A percentile compares a stretch with the other conserved stretches of the same genome.
phyloP scores from a whole-genome alignment of 2,113 vertebrate genomes.

The Eptesicus fuscus region DNA sequence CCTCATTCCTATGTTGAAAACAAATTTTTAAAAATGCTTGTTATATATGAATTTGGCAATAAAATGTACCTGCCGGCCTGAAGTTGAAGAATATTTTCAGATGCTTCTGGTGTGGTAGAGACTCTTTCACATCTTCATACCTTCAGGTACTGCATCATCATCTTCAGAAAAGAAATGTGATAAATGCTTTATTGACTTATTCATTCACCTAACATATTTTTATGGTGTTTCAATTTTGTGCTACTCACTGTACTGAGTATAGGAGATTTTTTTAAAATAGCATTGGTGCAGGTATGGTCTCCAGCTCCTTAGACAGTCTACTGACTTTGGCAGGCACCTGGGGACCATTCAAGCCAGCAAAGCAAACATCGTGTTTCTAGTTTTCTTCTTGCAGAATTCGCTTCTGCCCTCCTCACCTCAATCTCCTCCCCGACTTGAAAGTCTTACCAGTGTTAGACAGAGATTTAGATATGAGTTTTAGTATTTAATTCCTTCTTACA shows the following conservation, averaged over 20 bases:
- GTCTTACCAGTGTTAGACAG: background rate
- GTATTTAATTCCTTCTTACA: conserved; percentile 1
- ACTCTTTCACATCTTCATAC: background rate
- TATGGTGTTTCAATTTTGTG: background rate
- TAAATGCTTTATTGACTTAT: background rate
- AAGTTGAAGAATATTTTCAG: background rate
- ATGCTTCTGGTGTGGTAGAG: background rate
- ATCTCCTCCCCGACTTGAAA: background rate
- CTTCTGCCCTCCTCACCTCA: background rate
- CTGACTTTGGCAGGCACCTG: background rate
- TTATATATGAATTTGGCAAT: background rate
- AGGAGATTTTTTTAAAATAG: background rate
- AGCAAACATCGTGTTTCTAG: background rate
- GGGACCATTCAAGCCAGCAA: background rate
- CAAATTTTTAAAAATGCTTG: background rate
- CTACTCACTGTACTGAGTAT: background rate
- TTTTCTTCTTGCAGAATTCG: background rate
- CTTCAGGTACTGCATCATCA: background rate
- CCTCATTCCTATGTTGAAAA: background rate
- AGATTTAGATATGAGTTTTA: background rate
- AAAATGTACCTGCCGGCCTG: background rate
- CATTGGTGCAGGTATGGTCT: background rate
- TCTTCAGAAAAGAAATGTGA: background rate
- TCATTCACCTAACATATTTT: background rate
- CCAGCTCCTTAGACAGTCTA: background rate